phyloP scores from a whole-genome alignment of 2,797 vertebrate genomes.

The Syngnathus acus region DNA sequence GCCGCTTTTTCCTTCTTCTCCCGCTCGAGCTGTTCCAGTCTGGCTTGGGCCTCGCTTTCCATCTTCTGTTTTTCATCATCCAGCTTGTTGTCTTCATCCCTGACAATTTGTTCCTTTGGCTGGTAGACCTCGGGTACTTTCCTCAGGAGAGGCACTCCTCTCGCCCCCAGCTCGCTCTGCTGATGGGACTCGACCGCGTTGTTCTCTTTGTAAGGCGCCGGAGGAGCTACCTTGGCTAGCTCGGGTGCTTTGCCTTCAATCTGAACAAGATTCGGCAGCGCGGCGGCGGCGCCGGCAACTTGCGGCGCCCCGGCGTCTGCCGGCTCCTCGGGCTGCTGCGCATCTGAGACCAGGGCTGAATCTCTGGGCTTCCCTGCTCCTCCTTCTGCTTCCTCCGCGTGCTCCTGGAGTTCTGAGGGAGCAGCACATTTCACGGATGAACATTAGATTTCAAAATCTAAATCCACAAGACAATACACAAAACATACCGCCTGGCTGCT shows the following conservation, averaged over 20 bases:
- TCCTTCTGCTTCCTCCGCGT: slow-evolving; percentile 35
- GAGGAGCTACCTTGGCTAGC: slow-evolving; percentile 18
- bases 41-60: slow-evolving; percentile 10
- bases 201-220: slow-evolving; percentile 48
- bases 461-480: neutral
- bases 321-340: slow-evolving; percentile 26
- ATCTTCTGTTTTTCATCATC: slow-evolving; percentile 20
- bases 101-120: slow-evolving; percentile 20
- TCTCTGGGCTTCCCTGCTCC: slow-evolving; percentile 53
- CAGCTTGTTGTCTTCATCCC: slow-evolving; percentile 19
- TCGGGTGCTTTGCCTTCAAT: slow-evolving; percentile 12
- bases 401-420: slow-evolving; percentile 43
- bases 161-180: slow-evolving; percentile 61
- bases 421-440: slow-evolving; percentile 9
- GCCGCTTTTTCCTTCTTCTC: slow-evolving; percentile 28
- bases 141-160: slow-evolving; percentile 57
- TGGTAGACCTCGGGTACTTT: slow-evolving; percentile 21
- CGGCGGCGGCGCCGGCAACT: slow-evolving; percentile 11
- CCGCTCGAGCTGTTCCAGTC: slow-evolving; percentile 24
- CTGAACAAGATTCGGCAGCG: slow-evolving; percentile 28
- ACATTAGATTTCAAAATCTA: neutral
- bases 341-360: slow-evolving; percentile 22
- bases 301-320: slow-evolving; percentile 19
- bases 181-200: slow-evolving; percentile 24
- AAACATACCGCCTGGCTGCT: slow-evolving; percentile 70